A percentile compares a stretch with the other conserved stretches of the same genome.
Conservation (phyloP, 2,888 invertebrate genomes). For the Pollenia labialis region DNA sequence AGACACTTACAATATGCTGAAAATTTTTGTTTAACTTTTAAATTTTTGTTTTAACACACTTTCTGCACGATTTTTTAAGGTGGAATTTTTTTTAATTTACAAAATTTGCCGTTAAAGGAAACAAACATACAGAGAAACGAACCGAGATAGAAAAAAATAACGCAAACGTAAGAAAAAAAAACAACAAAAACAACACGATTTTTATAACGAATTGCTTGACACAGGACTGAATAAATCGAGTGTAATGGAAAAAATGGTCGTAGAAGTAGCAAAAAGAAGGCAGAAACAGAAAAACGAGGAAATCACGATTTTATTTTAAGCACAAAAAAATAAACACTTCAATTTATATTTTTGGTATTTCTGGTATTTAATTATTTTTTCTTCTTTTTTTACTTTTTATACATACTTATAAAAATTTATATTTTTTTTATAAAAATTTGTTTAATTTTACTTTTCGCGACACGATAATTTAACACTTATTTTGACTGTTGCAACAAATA, state of each 20-base stretch:
- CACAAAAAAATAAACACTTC: slow-evolving; percentile 37
- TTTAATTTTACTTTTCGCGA: slow-evolving; percentile 12
- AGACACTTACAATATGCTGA: slow-evolving; percentile 51
- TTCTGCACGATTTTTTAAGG: slow-evolving; percentile 14
- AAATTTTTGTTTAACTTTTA: slow-evolving; percentile 7
- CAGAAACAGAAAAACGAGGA: slow-evolving; percentile 51
- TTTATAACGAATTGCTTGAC: slow-evolving; percentile 55
- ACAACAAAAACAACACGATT: slow-evolving; percentile 50
- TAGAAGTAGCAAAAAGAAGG: slow-evolving; percentile 30
- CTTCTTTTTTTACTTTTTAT: not conserved
- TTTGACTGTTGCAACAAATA: slow-evolving; percentile 21
- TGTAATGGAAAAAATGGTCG: slow-evolving; percentile 24
- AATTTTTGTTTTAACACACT: slow-evolving; percentile 23
- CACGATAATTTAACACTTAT: slow-evolving; percentile 43
- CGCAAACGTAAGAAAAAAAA: slow-evolving; percentile 27
- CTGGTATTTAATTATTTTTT: slow-evolving; percentile 7
- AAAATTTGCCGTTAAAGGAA: slow-evolving; percentile 11
- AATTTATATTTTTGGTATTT: slow-evolving; percentile 12
- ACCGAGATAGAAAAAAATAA: slow-evolving; percentile 5
- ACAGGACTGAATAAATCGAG: slow-evolving; percentile 44
- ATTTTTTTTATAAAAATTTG: slow-evolving; percentile 15
- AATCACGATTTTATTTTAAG: slow-evolving; percentile 61
- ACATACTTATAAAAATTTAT: not conserved
- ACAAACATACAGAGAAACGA: slow-evolving; percentile 32
- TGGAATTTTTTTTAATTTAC: not conserved